Percentiles rank a stretch among this genome's conserved stretches.
These are phyloP conservation scores for Oncorhynchus gorbuscha DNA, from an alignment of 2,113 vertebrate species.

Conservation along the genomic window DNA sequence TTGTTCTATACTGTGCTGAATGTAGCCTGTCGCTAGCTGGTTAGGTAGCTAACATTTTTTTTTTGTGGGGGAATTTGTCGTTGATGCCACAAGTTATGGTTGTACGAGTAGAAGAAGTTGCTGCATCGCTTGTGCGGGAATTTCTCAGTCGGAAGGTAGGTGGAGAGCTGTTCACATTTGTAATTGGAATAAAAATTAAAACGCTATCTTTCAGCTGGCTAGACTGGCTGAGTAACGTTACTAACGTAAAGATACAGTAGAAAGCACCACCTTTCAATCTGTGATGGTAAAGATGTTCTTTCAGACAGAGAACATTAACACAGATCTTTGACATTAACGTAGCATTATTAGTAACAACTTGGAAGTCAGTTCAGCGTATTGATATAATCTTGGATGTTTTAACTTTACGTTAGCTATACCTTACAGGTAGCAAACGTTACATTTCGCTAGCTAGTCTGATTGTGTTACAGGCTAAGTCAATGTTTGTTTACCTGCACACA, in stretches of 20 bases:
- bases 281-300: too few species aligned
- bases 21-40: neutral
- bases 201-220: too few species aligned
- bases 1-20: too few species aligned
- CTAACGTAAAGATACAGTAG: too few species aligned
- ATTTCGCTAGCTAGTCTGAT: neutral
- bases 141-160: slow-evolving; percentile 89
- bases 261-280: too few species aligned
- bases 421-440: neutral
- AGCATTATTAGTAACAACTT: too few species aligned
- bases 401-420: neutral
- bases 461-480: neutral
- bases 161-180: neutral
- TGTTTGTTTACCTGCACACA: neutral
- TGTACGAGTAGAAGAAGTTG: slow-evolving; percentile 80
- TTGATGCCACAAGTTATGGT: slow-evolving; percentile 66
- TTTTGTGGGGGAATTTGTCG: neutral
- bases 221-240: too few species aligned
- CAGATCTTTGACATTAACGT: too few species aligned
- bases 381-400: too few species aligned
- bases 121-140: slow-evolving; percentile 88
- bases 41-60: neutral
- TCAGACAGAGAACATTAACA: too few species aligned
- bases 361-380: too few species aligned
- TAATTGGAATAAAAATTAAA: neutral